A percentile compares a stretch with the other conserved stretches of the same genome.
Conservation (phyloP, 1,140 invertebrate species). For the Sipha flava region DNA sequence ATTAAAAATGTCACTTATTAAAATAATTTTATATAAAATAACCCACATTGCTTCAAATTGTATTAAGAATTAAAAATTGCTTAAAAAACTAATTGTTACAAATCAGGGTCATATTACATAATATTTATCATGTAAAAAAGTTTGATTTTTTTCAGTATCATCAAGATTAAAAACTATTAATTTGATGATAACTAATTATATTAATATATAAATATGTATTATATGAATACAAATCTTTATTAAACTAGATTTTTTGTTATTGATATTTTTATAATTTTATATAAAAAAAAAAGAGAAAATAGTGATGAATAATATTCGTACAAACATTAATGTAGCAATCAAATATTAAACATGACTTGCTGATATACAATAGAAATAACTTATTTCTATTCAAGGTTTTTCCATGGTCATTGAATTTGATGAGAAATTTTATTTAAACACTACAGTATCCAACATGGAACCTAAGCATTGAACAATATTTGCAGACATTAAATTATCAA, state of each 20-base stretch:
- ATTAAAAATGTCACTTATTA: not conserved
- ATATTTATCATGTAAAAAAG: too few species aligned
- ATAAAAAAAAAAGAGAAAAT: not conserved
- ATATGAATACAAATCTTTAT: not conserved
- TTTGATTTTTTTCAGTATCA: too few species aligned
- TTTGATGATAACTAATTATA: too few species aligned
- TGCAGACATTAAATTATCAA: constrained; percentile 91
- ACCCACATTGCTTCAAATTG: not conserved
- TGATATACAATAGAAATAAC: not conserved
- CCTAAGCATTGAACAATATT: constrained; percentile 99
- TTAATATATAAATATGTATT: too few species aligned
- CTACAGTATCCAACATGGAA: constrained; percentile 96
- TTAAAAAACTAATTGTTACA: too few species aligned
- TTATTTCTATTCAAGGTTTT: not conserved
- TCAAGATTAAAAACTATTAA: too few species aligned
- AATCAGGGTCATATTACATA: too few species aligned
- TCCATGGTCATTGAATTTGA: not conserved
- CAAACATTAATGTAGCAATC: not conserved
- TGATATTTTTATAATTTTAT: not conserved
- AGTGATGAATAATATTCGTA: not conserved
- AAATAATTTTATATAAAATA: not conserved
- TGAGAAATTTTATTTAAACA: constrained; percentile 66
- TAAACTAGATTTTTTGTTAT: not conserved
- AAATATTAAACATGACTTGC: not conserved
- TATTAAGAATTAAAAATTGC: too few species aligned